Evolutionary conservation across 2,888 invertebrate genomes (phyloP).

Genomic region (Endomychus coccineus): DNA sequence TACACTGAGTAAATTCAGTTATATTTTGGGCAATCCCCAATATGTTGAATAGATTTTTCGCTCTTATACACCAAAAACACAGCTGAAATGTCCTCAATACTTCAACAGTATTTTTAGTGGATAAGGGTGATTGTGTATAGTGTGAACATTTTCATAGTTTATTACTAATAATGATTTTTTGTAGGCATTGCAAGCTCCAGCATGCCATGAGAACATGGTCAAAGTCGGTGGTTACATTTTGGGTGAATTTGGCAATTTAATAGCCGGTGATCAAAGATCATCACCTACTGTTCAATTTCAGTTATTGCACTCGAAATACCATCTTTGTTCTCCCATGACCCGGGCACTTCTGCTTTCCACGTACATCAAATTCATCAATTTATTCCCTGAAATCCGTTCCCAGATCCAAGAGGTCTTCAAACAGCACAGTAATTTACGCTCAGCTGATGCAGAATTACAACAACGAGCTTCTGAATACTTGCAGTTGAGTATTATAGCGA

Average conservation of each 20-base stretch:
- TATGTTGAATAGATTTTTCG: no score
- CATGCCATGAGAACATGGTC: constrained; percentile 99
- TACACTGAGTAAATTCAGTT: no score
- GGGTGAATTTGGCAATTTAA: constrained; percentile 98
- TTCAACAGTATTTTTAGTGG: no score
- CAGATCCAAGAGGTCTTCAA: constrained; percentile 92
- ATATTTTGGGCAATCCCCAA: no score
- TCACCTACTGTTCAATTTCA: constrained; percentile 97
- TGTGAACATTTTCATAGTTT: no score
- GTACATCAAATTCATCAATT: constrained; percentile 98
- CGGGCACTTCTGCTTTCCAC: constrained; percentile 93
- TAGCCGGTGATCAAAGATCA: constrained; percentile 96
- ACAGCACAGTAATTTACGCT: constrained; percentile 91
- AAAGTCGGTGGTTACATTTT: constrained; percentile 99
- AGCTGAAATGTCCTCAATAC: no score
- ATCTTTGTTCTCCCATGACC: constrained; percentile 94
- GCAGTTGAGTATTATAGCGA: constrained; percentile 91
- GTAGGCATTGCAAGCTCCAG: constrained; percentile 91
- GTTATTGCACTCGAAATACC: constrained; percentile 96
- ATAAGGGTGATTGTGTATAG: no score
- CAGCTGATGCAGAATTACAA: constrained; percentile 97
- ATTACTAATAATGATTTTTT: constrained; percentile 21
- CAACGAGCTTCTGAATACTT: constrained; percentile 97
- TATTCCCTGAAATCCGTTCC: constrained; percentile 96
- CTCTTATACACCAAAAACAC: no score